Evolutionary conservation across 2,888 invertebrate genomes (phyloP), one percentile per base, ranked within the genome.

Genomic region (Geotrupes spiniger): DNA sequence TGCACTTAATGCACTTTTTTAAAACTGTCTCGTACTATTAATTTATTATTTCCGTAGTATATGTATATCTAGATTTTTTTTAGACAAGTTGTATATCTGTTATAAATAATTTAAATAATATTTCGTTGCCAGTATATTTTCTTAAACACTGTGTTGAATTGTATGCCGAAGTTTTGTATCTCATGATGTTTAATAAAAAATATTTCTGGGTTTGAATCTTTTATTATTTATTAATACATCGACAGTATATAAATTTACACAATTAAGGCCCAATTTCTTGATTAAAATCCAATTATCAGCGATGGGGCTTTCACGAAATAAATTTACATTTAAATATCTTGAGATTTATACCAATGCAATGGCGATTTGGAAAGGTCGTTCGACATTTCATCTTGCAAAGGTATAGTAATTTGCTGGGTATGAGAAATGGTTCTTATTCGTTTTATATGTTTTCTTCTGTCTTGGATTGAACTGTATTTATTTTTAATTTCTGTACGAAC

Each of bases 401-500:
- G 62, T 11, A 59, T 44, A 4, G 53, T 53, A 43, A 56, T 54
- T 36, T 61, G 59, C 42, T 55, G 53, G 4, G 62, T 62, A 36
- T 59, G 56, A 6, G 63, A 63, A 31, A 60, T 59, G 2, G 62
- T 62, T 51, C 61, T 50, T 3, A 58, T 53, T 31, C 53, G 44
- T 46, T 48, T 50, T 4, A 51, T 40, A n/a, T 57, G 47, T 27
- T 54, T 31, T 9, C 49, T 53, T 10, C 46, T 51, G 26, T 56
- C 49, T n/a, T 49, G 53, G 10, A 63, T 40, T 8, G 61, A 59
- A 15, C 53, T 41, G 37, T 68, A 69, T 54, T 65, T 69, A 40
- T 66, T 60, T 46, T 61, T 68, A 16, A 79, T 60, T 63, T 79
- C 79, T 3, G 70, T 65, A 36, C 74, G 72, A 1, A 84, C 84